Percentiles rank a stretch among this genome's conserved stretches.
Conservation (phyloP, 37 sponge, comb jelly and placozoan species). For the Bolinopsis microptera region DNA sequence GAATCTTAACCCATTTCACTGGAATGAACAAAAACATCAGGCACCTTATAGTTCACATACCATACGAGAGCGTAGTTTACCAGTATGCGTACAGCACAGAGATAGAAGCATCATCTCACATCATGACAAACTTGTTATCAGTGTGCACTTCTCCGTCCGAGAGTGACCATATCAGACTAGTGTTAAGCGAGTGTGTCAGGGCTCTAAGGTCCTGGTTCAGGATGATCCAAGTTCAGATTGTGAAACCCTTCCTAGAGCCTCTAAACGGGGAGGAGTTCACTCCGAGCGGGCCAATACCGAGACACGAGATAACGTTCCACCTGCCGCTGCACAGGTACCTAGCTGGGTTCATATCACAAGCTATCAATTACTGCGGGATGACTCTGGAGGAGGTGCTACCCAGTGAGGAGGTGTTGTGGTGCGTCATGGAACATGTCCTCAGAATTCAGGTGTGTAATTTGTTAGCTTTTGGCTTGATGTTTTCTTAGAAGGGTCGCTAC, state of each 20-base stretch:
- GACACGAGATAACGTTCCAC: constrained; percentile 44
- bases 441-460: constrained; percentile 63
- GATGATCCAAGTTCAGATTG: constrained; percentile 52
- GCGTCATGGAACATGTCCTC: constrained; percentile 45
- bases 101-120: constrained; percentile 49
- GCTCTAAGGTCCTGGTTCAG: constrained; percentile 42
- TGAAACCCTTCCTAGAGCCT: constrained; percentile 43
- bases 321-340: constrained; percentile 24
- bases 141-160: not conserved
- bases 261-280: constrained; percentile 54
- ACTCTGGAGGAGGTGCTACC: constrained; percentile 50
- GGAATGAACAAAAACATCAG: constrained; percentile 53
- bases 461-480: not conserved
- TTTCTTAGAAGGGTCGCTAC: not conserved
- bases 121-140: constrained; percentile 36
- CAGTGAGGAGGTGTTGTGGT: constrained; percentile 32
- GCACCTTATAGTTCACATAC: constrained; percentile 15
- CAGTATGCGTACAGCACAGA: constrained; percentile 44
- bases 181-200: constrained; percentile 40
- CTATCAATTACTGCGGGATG: constrained; percentile 49
- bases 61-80: not conserved
- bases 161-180: constrained; percentile 29
- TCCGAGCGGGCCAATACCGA: not conserved
- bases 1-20: constrained; percentile 43
- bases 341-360: constrained; percentile 42